Percentiles rank a stretch among this genome's conserved stretches.
phyloP scores from a whole-genome alignment of 2,888 invertebrate species.

The Aphidius colemani region DNA sequence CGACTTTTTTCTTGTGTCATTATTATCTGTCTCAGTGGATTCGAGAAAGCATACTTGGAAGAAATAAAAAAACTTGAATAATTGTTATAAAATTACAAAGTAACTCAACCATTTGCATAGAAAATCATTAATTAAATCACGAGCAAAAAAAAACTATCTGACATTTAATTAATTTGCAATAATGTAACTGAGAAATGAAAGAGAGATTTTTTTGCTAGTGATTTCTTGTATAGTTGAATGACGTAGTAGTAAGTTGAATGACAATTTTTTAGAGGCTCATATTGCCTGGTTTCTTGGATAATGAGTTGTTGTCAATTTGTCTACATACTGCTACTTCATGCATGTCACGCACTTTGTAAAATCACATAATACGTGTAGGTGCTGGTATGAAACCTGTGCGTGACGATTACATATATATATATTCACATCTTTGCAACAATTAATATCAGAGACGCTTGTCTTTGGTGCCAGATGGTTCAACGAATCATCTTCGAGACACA shows the following conservation, averaged over 20 bases:
- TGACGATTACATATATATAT: constrained; percentile 32
- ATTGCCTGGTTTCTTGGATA: constrained; percentile 21
- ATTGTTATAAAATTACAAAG: neutral
- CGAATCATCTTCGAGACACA: constrained; percentile 33
- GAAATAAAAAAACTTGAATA: too few relatives aligned
- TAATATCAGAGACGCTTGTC: constrained; percentile 46
- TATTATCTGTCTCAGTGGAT: constrained; percentile 16
- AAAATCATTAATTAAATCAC: constrained; percentile 21
- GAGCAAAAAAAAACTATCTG: constrained; percentile 2
- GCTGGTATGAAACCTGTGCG: constrained; percentile 18
- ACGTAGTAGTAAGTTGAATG: constrained; percentile 35
- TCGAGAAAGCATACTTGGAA: neutral
- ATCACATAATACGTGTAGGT: constrained; percentile 15
- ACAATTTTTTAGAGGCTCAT: too few relatives aligned
- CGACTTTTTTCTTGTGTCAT: constrained; percentile 28
- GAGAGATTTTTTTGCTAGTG: too few relatives aligned
- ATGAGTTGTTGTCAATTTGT: constrained; percentile 25
- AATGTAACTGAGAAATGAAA: too few relatives aligned
- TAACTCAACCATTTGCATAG: constrained; percentile 6
- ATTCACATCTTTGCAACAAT: too few relatives aligned
- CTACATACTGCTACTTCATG: constrained; percentile 28
- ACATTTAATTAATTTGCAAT: too few relatives aligned
- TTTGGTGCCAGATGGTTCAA: constrained; percentile 48
- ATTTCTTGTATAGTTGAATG: too few relatives aligned
- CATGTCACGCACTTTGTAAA: constrained; percentile 31